Evolutionary conservation across 2,113 vertebrate genomes (phyloP).

Genomic region (Bostrychus sinensis): DNA sequence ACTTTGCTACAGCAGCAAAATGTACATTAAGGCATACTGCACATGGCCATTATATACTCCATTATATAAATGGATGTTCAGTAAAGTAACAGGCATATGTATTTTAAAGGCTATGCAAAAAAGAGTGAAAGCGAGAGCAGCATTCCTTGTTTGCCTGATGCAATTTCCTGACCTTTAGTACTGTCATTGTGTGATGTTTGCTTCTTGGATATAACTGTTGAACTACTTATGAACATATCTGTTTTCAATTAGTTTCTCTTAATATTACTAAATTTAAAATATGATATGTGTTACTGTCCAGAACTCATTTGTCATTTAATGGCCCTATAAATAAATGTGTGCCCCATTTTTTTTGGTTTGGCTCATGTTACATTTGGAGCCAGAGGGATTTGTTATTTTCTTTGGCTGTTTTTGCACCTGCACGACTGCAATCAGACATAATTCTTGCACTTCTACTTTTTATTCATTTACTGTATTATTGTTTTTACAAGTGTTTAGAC

Average conservation of each 20-base stretch:
- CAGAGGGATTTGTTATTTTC: neutral
- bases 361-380: constrained; percentile 3
- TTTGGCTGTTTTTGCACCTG: neutral
- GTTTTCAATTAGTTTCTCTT: neutral
- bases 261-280: neutral
- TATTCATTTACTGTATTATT: neutral
- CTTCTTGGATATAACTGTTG: too few species aligned
- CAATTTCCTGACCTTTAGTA: too few species aligned
- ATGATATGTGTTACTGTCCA: neutral
- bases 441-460: neutral
- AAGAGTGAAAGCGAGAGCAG: too few species aligned
- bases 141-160: too few species aligned
- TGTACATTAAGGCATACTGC: too few species aligned
- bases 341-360: neutral
- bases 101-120: too few species aligned
- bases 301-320: neutral
- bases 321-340: neutral
- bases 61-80: too few species aligned
- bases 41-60: too few species aligned
- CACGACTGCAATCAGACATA: neutral
- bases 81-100: too few species aligned
- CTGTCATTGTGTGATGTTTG: too few species aligned
- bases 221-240: too few species aligned
- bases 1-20: too few species aligned
- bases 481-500: neutral